Percentiles rank a stretch among this genome's conserved stretches.
Evolutionary conservation across 1,140 invertebrate species (phyloP).

Genomic region (Polypedilum pembai): DNA sequence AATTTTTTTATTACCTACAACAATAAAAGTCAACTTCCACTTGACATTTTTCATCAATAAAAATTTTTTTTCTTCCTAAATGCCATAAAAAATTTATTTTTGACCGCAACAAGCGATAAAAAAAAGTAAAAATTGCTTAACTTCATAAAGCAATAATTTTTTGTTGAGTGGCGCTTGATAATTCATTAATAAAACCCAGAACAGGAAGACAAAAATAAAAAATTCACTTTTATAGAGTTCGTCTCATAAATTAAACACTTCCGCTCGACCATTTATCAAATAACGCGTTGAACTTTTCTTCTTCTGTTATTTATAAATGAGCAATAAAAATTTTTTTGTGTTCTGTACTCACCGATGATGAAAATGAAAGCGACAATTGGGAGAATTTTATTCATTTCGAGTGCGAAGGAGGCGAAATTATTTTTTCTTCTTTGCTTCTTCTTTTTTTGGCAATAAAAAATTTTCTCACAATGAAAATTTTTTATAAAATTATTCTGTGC

Average conservation of each 20-base stretch:
- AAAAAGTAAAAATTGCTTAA: no score
- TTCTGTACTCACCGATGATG: background rate
- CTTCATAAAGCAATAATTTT: no score
- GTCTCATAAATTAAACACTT: background rate
- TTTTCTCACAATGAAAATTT: background rate
- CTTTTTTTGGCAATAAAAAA: background rate
- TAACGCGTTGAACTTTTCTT: background rate
- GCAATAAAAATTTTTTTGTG: background rate
- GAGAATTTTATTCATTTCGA: conserved; percentile 13
- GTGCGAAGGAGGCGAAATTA: background rate
- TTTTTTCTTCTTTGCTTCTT: no score
- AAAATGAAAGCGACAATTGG: background rate
- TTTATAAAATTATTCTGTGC: background rate
- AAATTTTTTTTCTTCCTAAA: no score
- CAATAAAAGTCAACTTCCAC: no score
- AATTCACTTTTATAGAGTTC: background rate
- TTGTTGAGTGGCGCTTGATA: no score
- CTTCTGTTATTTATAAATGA: background rate
- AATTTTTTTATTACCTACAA: no score
- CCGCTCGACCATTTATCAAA: background rate
- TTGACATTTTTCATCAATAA: no score
- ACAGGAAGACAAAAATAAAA: background rate
- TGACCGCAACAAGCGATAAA: no score
- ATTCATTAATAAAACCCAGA: no score
- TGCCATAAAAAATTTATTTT: no score